Evolutionary conservation across 2,797 vertebrate genomes (phyloP).

Genomic region (Sandelia bainsii): DNA sequence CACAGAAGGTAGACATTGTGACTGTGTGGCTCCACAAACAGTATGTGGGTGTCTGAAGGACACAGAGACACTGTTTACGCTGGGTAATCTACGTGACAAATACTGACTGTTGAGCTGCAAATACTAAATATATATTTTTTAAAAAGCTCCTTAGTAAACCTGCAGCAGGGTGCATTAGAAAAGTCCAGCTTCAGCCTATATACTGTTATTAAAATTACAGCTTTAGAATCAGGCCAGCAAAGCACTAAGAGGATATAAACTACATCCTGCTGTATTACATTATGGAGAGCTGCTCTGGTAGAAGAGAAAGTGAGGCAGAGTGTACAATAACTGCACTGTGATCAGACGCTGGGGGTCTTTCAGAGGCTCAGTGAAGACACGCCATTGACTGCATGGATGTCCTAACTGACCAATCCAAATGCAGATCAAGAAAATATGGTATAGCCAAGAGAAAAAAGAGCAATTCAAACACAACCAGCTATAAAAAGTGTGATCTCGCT

Average conservation of each 20-base stretch:
- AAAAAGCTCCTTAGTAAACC: conserved; percentile 34
- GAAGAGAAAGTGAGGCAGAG: conserved; percentile 50
- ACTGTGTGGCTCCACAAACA: conserved; percentile 70
- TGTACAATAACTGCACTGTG: conserved; percentile 61
- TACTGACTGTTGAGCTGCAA: conserved; percentile 39
- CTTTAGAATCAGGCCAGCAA: conserved; percentile 55
- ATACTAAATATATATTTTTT: conserved; percentile 13
- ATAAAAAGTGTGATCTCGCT: conserved; percentile 18
- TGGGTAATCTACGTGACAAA: conserved; percentile 41
- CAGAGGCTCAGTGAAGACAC: conserved; percentile 45
- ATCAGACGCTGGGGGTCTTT: conserved; percentile 41
- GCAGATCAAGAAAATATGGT: conserved; percentile 7
- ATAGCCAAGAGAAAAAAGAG: background rate
- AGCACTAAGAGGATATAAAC: conserved; percentile 66
- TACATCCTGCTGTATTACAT: conserved; percentile 41
- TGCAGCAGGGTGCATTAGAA: conserved; percentile 49
- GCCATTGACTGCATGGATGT: conserved; percentile 34
- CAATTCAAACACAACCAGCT: conserved; percentile 4
- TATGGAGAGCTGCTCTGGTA: conserved; percentile 38
- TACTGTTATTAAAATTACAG: conserved; percentile 67
- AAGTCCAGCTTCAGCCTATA: conserved; percentile 30
- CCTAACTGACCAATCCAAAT: conserved; percentile 17
- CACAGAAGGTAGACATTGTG: conserved; percentile 39
- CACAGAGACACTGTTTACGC: conserved; percentile 63
- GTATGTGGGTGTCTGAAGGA: conserved; percentile 72